Base-by-base conservation (phyloP, 1,140 invertebrate genomes). In the Diorhabda carinulata region DNA sequence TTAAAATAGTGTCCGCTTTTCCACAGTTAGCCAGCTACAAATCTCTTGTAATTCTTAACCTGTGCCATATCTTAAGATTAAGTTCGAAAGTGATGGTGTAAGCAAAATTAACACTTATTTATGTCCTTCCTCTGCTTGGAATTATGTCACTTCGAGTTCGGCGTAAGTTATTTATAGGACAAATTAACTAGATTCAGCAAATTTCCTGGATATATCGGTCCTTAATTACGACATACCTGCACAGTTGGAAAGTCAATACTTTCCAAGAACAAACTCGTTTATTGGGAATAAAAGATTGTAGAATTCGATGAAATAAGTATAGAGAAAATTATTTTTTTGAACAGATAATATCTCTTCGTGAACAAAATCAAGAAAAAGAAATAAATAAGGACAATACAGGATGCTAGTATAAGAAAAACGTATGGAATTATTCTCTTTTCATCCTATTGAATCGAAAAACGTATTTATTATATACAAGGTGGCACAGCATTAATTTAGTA, bases 81-180 rank as follows among this genome's bases (percentile, higher is more conserved):
- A 25, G 10, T 41, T 10, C 7, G 9, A 45, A 64, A 56, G 5
- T 64, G 63, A 45, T 64, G 63, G 10, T 64, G 63, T n/a, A 56
- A 57, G 63, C 44, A 42, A 64, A 64, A 64, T 64, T 57, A 64
- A 8, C 3, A 56, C 45, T 64, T 64, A 64, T 64, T 64, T 64
- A 64, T 57, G 63, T 25, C 6, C 40, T 6, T 62, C 43, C 8
- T 8, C 41, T 7, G 42, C 47, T 52, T 52, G 6, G 47, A n/a
- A 52, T 52, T 62, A n/a, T 25, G 58, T 25, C 41, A 25, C n/a
- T 60, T 60, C 58, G 10, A 42, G 58, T 42, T 42, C 10, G 58
- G 58, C 8, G 58, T 42, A 7, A 42, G 58, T 60, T 42, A 60
- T 60, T 52, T 52, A 52, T 52, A 6, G 47, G n/a, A n/a, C 6